Percentiles rank a stretch among this genome's conserved stretches.
phyloP scores from a whole-genome alignment of 2,888 invertebrate species.

The Prostheceraeus crozeri region DNA sequence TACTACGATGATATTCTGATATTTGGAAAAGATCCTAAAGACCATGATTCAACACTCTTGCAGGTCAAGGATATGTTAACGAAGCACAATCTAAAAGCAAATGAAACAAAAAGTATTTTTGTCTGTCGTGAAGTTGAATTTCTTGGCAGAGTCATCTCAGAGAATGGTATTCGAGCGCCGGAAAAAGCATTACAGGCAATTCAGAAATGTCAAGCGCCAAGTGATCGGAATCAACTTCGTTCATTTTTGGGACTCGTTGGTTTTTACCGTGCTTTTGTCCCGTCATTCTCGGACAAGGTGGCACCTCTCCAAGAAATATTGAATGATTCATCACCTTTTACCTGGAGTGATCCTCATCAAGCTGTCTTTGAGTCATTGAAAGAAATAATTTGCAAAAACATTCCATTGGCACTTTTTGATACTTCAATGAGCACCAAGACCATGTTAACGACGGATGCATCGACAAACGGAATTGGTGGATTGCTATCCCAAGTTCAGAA shows the following conservation, averaged over 20 bases:
- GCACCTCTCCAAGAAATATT: constrained; percentile 10
- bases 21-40: not conserved
- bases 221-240: constrained; percentile 11
- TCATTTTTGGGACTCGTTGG: constrained; percentile 26
- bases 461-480: constrained; percentile 22
- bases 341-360: constrained; percentile 9
- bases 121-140: constrained; percentile 12
- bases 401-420: not conserved
- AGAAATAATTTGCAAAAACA: no score
- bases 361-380: no score
- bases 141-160: constrained; percentile 10
- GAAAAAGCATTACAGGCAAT: no score
- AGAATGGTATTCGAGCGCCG: no score
- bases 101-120: constrained; percentile 20
- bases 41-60: constrained; percentile 3
- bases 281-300: constrained; percentile 9
- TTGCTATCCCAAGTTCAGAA: constrained; percentile 8
- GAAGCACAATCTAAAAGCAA: constrained; percentile 2
- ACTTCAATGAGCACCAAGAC: constrained; percentile 28
- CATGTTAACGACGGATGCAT: constrained; percentile 24
- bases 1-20: constrained; percentile 22
- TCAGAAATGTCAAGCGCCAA: no score
- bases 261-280: constrained; percentile 17
- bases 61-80: not conserved
- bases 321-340: constrained; percentile 19